phyloP scores from a whole-genome alignment of 2,113 vertebrate species.

The Notothenia rossii region DNA sequence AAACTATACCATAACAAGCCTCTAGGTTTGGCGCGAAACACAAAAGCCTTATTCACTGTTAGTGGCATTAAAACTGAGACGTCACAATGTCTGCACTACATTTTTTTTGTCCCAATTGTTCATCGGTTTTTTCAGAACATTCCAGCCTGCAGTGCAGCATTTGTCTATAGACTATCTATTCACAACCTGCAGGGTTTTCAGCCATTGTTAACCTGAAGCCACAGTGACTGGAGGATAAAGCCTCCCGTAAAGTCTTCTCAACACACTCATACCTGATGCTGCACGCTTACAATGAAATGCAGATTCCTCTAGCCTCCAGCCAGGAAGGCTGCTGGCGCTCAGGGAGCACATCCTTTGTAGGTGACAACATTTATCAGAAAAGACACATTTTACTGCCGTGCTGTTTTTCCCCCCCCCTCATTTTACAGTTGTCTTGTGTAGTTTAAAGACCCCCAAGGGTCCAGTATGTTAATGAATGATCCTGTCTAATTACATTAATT shows the following conservation, averaged over 20 bases:
- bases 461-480: constrained; percentile 50
- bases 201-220: constrained; percentile 66
- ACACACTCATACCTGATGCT: constrained; percentile 68
- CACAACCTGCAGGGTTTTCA: constrained; percentile 52
- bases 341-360: constrained; percentile 48
- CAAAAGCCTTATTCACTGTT: background rate
- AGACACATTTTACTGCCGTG: constrained; percentile 39
- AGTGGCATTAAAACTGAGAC: background rate
- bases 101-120: constrained; percentile 52
- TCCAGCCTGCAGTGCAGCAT: constrained; percentile 55
- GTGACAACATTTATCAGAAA: constrained; percentile 54
- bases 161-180: constrained; percentile 60
- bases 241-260: constrained; percentile 52
- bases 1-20: no score
- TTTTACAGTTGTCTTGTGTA: constrained; percentile 22
- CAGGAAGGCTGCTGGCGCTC: constrained; percentile 12
- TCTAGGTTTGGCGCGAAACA: background rate
- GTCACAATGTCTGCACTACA: constrained; percentile 38
- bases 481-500: background rate
- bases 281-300: constrained; percentile 64
- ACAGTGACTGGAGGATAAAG: constrained; percentile 63
- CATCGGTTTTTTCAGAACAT: constrained; percentile 34
- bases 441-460: constrained; percentile 45
- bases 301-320: constrained; percentile 50
- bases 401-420: background rate